Evolutionary conservation across 2,113 vertebrate species (phyloP), one percentile per base, ranked within the genome.

Genomic region (Myotis yumanensis): DNA sequence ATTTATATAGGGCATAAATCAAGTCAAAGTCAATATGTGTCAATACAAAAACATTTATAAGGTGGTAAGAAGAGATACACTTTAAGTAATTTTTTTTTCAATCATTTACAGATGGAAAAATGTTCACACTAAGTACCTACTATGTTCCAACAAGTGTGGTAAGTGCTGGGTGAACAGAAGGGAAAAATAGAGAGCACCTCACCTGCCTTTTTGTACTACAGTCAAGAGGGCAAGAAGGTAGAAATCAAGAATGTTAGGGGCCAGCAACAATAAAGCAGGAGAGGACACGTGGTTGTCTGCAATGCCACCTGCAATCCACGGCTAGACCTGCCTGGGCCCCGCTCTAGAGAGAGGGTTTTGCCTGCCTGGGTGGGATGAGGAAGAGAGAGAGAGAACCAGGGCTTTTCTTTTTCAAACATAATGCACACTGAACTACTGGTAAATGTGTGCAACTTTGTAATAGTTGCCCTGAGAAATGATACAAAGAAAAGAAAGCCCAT

Each of bases 321-420:
- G 7, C 12, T 18, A 3, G 17, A 51, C 23, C 20, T 77, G 8
- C 30, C 4, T 9, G 1, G 30, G 17, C 4, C 15, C 22, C 0
- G 11, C 4, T 72, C 37, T 54, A 28, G 8, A 4, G 6, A 28
- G 30, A n/a, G 6, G 82, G 28, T 16, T 52, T 62, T n/a, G 68
- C 59, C 12, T 71, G 12, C 32, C 35, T 82, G 17, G 18, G 11
- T 51, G 20, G 54, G 51, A 90, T 66, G 17, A 93, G 32, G 7
- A 30, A 62, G 28, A 66, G 4, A 4, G 35, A 4, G 35, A 82
- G 5, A 68, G 15, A 73, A 37, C 51, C 46, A 6, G 4, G 28
- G 35, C 28, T 91, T 97, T 93, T n/a, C 48, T 87, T 89, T 91
- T 72, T 64, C 16, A 89, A 80, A 68, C 4, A 76, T n/a, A 72